These are phyloP conservation scores for Pteropus alecto DNA, from an alignment of 2,113 vertebrate genomes.

Conservation along the genomic window DNA sequence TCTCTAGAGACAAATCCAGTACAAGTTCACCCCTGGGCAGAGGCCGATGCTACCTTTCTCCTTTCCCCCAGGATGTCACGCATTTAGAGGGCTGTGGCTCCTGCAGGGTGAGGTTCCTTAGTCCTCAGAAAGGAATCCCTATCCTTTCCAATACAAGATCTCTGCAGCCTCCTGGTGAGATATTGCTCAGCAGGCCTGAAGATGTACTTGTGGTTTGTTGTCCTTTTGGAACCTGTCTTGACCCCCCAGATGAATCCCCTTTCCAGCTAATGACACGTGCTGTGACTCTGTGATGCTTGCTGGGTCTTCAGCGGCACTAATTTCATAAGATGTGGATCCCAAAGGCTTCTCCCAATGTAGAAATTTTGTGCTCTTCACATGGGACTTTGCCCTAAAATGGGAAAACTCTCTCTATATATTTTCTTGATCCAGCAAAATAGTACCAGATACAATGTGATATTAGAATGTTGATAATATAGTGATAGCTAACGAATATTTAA, in stretches of 20 bases:
- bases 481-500: background rate
- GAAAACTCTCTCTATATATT: background rate
- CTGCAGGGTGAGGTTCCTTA: background rate
- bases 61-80: background rate
- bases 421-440: background rate
- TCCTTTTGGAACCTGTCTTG: background rate
- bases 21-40: background rate
- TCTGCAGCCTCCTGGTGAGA: background rate
- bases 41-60: background rate
- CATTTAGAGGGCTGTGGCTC: background rate
- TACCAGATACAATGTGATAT: background rate
- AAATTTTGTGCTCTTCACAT: background rate
- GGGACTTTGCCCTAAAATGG: background rate
- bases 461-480: background rate
- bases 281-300: background rate
- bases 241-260: background rate
- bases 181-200: background rate
- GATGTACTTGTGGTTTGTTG: background rate
- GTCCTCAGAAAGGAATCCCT: background rate
- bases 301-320: background rate
- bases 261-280: background rate
- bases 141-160: background rate
- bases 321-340: background rate
- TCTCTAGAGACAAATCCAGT: background rate
- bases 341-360: background rate